Conservation (phyloP, 2,113 vertebrate genomes). For the Myxocyprinus asiaticus region DNA sequence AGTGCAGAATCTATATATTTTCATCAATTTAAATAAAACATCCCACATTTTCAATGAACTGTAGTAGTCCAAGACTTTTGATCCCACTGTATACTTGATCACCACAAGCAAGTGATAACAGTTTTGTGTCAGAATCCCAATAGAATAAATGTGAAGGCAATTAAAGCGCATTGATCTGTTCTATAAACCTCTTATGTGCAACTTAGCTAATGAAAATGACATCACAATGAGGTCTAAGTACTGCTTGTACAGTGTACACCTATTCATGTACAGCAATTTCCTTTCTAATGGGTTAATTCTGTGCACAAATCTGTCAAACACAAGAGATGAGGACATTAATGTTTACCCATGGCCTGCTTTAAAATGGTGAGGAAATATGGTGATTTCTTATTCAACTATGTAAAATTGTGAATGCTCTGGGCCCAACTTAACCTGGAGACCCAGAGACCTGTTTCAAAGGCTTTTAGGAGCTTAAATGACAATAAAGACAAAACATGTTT, state of each 20-base stretch:
- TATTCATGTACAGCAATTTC: too few species aligned
- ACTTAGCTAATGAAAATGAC: background rate
- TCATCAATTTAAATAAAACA: too few species aligned
- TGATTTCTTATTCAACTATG: background rate
- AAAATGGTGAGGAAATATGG: too few species aligned
- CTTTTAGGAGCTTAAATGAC: conserved; percentile 23
- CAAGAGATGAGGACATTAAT: background rate
- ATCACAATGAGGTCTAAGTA: background rate
- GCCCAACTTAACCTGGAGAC: conserved; percentile 6
- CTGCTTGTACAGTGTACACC: background rate
- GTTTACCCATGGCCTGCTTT: background rate
- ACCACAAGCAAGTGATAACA: too few species aligned
- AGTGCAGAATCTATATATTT: too few species aligned
- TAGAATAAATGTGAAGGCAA: background rate
- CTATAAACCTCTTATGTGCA: background rate
- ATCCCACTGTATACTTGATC: too few species aligned
- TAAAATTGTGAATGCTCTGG: background rate
- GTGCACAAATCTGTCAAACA: too few species aligned
- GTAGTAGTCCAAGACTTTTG: too few species aligned
- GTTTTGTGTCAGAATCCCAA: background rate
- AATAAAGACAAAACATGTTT: conserved; percentile 36
- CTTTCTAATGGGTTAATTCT: too few species aligned
- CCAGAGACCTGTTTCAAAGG: background rate
- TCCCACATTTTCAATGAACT: too few species aligned
- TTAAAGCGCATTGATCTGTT: background rate